Evolutionary conservation across 2,797 vertebrate species (phyloP).

Genomic region (Sebastes flavidus): DNA sequence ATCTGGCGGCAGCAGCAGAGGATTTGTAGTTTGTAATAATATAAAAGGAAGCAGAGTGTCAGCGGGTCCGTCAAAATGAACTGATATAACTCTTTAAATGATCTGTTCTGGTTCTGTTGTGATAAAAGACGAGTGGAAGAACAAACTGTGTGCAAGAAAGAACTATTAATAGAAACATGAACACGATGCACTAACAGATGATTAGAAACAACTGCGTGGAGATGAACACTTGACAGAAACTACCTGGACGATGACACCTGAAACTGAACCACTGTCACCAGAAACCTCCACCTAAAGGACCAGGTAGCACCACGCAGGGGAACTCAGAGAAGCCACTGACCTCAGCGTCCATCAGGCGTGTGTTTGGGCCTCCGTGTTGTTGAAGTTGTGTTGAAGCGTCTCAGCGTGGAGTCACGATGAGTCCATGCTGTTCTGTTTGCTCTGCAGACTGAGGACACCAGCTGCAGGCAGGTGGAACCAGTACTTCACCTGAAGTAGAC

Average conservation of each 20-base stretch:
- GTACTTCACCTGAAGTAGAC: slow-evolving; percentile 54
- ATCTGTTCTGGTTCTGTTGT: neutral
- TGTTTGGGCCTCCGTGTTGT: neutral
- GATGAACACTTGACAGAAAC: slow-evolving; percentile 26
- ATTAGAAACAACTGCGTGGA: neutral
- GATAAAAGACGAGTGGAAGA: neutral
- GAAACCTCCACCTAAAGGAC: neutral
- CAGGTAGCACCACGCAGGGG: neutral
- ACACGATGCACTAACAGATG: too few species aligned
- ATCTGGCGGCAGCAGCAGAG: neutral
- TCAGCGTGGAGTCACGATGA: neutral
- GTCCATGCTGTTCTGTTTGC: slow-evolving; percentile 46
- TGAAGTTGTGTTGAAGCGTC: neutral
- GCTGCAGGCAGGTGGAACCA: slow-evolving; percentile 16
- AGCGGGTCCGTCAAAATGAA: neutral
- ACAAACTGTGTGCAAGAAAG: neutral
- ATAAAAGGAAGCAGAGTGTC: neutral
- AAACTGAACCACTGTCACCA: neutral
- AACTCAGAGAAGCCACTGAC: slow-evolving; percentile 41
- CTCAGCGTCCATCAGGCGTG: slow-evolving; percentile 36
- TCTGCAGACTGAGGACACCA: slow-evolving; percentile 37
- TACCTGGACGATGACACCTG: neutral
- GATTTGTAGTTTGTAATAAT: neutral
- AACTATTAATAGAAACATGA: neutral
- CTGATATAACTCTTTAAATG: neutral